Percentiles rank a stretch among this genome's conserved stretches.
These are phyloP conservation scores for Podocnemis expansa DNA, from an alignment of 2,113 vertebrate genomes.

Conservation along the genomic window DNA sequence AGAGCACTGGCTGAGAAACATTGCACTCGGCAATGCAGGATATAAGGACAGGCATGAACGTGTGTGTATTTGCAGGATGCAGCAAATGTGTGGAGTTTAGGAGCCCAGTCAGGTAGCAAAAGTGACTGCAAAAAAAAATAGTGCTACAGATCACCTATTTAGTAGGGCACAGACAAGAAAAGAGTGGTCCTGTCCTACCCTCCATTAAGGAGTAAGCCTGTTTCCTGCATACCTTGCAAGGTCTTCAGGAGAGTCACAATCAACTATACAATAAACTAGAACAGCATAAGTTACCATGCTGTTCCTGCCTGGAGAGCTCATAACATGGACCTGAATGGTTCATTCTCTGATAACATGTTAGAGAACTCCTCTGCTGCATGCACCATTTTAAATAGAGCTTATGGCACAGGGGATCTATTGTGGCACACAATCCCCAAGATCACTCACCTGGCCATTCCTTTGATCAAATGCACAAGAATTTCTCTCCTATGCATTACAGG, in stretches of 20 bases:
- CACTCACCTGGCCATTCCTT: neutral
- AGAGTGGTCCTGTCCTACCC: neutral
- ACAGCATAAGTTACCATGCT: accelerated
- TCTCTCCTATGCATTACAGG: neutral
- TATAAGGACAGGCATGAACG: neutral
- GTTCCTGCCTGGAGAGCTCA: neutral
- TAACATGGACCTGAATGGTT: accelerated
- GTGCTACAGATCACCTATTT: neutral
- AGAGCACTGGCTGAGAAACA: too few relatives aligned
- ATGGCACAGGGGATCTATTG: neutral
- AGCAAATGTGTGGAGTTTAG: neutral
- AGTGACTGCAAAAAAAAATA: neutral
- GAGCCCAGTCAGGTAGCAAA: neutral
- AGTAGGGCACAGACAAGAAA: neutral
- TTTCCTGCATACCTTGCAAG: accelerated
- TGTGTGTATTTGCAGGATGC: neutral
- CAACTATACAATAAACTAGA: neutral
- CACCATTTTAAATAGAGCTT: accelerated
- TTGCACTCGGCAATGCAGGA: too few relatives aligned
- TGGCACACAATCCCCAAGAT: accelerated
- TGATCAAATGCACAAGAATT: neutral
- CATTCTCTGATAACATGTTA: neutral
- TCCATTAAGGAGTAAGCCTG: neutral
- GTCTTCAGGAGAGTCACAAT: neutral
- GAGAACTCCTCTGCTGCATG: conserved; percentile 18